Evolutionary conservation across 2,888 invertebrate genomes (phyloP).

Genomic region (Drosophila colorata): DNA sequence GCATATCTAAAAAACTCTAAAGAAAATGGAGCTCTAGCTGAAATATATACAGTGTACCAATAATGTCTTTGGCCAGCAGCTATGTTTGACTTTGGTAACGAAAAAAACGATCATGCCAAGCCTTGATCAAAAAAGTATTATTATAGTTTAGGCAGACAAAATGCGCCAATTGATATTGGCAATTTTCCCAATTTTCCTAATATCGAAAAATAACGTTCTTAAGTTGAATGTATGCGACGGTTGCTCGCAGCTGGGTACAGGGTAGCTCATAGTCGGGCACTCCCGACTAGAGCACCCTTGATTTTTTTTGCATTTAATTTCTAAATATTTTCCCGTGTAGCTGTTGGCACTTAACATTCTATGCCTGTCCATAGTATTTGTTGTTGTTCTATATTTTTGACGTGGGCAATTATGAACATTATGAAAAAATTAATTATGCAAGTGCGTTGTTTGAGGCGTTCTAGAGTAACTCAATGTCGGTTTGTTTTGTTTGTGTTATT

Average conservation of each 20-base stretch:
- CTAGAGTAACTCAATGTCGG: constrained; percentile 22
- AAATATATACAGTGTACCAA: no score
- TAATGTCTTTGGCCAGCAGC: no score
- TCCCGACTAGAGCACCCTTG: neutral
- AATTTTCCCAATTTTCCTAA: no score
- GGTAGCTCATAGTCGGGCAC: neutral
- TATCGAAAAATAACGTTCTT: no score
- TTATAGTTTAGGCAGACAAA: no score
- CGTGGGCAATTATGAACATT: constrained; percentile 65
- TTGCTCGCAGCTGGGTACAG: neutral
- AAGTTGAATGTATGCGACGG: no score
- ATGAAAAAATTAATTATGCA: constrained; percentile 53
- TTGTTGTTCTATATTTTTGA: constrained; percentile 39
- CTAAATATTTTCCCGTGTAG: constrained; percentile 66
- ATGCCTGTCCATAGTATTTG: constrained; percentile 60
- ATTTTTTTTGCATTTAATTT: constrained; percentile 45
- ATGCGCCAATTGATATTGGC: no score
- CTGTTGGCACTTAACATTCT: constrained; percentile 78
- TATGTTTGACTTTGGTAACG: no score
- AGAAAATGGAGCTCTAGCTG: no score
- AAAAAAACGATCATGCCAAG: no score
- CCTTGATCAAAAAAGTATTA: no score
- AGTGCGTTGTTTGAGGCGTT: constrained; percentile 33
- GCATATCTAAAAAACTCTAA: no score
- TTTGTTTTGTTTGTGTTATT: constrained; percentile 36